Conservation (phyloP, 2,888 invertebrate species). For the Orthosia incerta region DNA sequence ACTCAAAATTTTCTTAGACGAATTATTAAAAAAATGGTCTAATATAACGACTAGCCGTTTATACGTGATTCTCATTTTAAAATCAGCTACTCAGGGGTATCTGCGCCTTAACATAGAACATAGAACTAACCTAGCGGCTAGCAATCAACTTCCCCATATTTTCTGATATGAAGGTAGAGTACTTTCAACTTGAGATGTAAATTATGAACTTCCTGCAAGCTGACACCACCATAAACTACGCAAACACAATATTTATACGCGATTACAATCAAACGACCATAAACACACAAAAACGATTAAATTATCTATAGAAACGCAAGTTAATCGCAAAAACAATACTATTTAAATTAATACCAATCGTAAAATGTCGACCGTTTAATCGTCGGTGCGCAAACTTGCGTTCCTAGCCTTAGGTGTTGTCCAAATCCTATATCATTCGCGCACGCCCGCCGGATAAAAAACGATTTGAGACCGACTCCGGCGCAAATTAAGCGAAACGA, state of each 20-base stretch:
- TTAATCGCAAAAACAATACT: conserved; percentile 49
- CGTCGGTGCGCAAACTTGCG: conserved; percentile 26
- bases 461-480: conserved; percentile 42
- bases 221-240: conserved; percentile 5
- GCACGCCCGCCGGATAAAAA: conserved; percentile 56
- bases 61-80: no score
- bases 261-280: conserved; percentile 20
- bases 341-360: conserved; percentile 59
- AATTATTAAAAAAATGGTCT: no score
- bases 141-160: no score
- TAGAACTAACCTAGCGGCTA: not conserved
- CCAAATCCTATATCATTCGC: conserved; percentile 62
- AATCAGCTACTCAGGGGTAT: no score
- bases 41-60: no score
- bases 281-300: conserved; percentile 21
- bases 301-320: conserved; percentile 37
- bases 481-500: conserved; percentile 60
- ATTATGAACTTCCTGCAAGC: conserved; percentile 10
- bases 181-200: not conserved
- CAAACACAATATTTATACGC: conserved; percentile 28
- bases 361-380: conserved; percentile 62
- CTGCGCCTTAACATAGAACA: no score
- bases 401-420: conserved; percentile 64
- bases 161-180: not conserved
- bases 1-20: no score